Evolutionary conservation across 2,113 vertebrate genomes (phyloP), one percentile per base, ranked within the genome.

Genomic region (Martes martes): DNA sequence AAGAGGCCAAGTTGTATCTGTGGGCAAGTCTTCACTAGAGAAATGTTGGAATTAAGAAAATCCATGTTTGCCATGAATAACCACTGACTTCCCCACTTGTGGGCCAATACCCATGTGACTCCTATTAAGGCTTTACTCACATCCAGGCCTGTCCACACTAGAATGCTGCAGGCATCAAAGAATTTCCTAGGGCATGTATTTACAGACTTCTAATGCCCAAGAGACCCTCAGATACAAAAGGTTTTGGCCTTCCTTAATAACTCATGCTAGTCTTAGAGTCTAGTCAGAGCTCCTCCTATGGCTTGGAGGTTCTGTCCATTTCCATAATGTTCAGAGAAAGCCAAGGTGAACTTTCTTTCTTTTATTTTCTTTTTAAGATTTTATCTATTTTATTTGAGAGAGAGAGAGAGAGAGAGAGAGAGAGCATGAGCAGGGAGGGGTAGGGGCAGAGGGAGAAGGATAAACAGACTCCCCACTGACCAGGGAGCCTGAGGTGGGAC

Each of bases 11-110:
- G 55, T 91, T 90, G 71, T 96, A 91, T 63, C n/a, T 45, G 39
- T 73, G 76, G 88, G 61, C 97, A 98, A 97, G 98, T 96, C 94
- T 47, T 96, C 85, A 96, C 97, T 95, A 82, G 98, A 95, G 96
- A 96, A 95, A 83, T 45, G 76, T 85, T 31, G 28, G 81, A 96
- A 97, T n/a, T 89, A 78, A 94, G 94, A 97, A 97, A 97, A 96
- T 91, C 31, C 50, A 74, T 52, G 81, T 59, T 95, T 95, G 59
- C 94, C 59, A 31, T 89, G 59, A 90, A 61, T 94, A 94, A 96
- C 52, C 67, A 28, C 81, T 92, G 59, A 96, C 81, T 95, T 88
- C 71, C 33, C 55, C 24, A 74, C n/a, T 61, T 89, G 80, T 50
- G 71, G 63, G 88, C 80, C 84, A 95, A 94, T 84, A 47, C 24